A percentile compares a stretch with the other conserved stretches of the same genome.
Evolutionary conservation across 2,113 vertebrate genomes (phyloP).

Genomic region (Alligator sinensis): DNA sequence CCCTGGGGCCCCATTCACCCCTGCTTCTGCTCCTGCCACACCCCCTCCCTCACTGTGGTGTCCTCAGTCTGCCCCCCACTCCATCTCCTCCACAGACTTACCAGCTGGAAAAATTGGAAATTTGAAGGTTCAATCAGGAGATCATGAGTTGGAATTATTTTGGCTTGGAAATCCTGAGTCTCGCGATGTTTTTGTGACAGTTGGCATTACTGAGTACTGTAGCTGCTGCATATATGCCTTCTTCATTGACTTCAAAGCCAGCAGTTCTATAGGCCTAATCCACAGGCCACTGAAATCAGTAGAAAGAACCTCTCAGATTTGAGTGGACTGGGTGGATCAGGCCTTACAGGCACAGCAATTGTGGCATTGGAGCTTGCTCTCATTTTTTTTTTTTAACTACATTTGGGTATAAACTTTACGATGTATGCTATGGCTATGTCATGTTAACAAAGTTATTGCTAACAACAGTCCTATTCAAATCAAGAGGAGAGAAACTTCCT

Average conservation of each 20-base stretch:
- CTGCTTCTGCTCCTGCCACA: no score
- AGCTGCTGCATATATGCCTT: neutral
- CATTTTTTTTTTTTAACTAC: neutral
- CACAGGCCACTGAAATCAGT: neutral
- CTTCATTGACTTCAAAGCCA: neutral
- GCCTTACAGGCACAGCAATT: neutral
- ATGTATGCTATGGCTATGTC: neutral
- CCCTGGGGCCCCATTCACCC: no score
- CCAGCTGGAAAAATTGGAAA: no score
- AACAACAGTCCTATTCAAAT: neutral
- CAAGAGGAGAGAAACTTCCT: neutral
- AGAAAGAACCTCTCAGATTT: neutral
- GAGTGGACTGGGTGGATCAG: neutral
- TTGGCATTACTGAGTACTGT: rapidly evolving
- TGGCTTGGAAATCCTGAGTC: no score
- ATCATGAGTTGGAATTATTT: no score
- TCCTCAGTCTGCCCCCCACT: no score
- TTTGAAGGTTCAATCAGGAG: no score
- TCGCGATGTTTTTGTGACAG: no score
- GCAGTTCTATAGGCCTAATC: neutral
- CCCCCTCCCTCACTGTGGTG: no score
- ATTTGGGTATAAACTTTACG: neutral
- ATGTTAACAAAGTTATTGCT: neutral
- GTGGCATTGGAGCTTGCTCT: neutral
- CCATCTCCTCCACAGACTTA: no score